A percentile compares a stretch with the other conserved stretches of the same genome.
Evolutionary conservation across 2,888 invertebrate species (phyloP).

Genomic region (Smittia aterrima): DNA sequence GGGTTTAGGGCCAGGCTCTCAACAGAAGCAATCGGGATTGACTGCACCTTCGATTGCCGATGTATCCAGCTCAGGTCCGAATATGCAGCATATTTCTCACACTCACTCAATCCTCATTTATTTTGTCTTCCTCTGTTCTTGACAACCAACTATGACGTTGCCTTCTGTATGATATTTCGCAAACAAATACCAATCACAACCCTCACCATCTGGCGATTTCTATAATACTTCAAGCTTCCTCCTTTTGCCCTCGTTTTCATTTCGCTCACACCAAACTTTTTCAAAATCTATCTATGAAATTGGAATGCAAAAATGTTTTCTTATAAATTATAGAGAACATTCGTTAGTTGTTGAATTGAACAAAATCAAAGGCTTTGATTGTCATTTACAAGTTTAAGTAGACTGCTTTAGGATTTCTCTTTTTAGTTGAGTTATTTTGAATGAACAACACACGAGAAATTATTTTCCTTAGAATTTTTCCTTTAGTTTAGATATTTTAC

Average conservation of each 20-base stretch:
- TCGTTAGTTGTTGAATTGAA: slow-evolving; percentile 1
- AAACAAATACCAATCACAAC: slow-evolving; percentile 1
- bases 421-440: neutral
- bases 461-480: neutral
- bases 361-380: neutral
- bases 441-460: neutral
- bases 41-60: slow-evolving; percentile 57
- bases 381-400: slow-evolving; percentile 1
- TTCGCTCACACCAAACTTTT: neutral
- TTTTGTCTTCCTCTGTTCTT: slow-evolving; percentile 7
- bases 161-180: slow-evolving; percentile 1
- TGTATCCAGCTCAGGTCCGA: slow-evolving; percentile 54
- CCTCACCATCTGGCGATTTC: neutral
- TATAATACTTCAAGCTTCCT: neutral
- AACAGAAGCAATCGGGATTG: slow-evolving; percentile 55
- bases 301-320: neutral
- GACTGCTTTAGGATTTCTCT: neutral
- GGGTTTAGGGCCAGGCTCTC: slow-evolving; percentile 48
- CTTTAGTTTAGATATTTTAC: neutral
- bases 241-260: neutral
- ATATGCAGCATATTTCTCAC: neutral
- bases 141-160: neutral
- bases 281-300: neutral
- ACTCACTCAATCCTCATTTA: slow-evolving; percentile 26
- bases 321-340: neutral